Conservation (phyloP, 2,888 invertebrate species). For the Calameuta filiformis region DNA sequence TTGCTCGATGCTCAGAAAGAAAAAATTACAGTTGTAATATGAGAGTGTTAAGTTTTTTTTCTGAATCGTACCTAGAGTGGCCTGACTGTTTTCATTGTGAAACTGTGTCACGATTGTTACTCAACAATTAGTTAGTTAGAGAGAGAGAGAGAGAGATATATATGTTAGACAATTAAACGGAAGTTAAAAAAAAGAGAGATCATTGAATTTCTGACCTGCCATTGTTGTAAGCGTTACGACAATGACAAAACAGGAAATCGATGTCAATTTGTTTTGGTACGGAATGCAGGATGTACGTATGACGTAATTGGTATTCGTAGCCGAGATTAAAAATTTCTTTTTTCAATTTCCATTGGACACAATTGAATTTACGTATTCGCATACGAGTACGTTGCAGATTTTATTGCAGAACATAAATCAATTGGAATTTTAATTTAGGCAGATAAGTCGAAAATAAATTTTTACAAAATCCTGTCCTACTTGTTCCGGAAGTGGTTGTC, state of each 20-base stretch:
- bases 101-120: neutral
- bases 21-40: neutral
- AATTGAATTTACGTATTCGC: neutral
- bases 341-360: neutral
- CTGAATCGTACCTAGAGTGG: neutral
- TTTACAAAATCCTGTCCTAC: conserved; percentile 34
- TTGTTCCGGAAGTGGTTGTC: conserved; percentile 46
- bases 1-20: neutral
- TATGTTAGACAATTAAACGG: neutral
- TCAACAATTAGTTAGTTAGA: neutral
- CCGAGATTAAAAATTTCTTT: neutral
- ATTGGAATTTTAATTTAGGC: neutral
- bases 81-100: neutral
- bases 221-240: neutral
- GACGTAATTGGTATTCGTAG: too few relatives aligned
- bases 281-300: neutral
- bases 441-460: neutral
- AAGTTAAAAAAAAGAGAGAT: neutral
- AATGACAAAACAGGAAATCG: neutral
- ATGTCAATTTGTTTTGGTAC: neutral
- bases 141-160: too few relatives aligned
- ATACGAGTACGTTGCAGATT: neutral
- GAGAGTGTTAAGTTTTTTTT: neutral
- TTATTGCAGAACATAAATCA: too few relatives aligned
- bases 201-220: neutral